Evolutionary conservation across 1,140 invertebrate species (phyloP), one percentile per base, ranked within the genome.

Genomic region (Marisa cornuarietis): DNA sequence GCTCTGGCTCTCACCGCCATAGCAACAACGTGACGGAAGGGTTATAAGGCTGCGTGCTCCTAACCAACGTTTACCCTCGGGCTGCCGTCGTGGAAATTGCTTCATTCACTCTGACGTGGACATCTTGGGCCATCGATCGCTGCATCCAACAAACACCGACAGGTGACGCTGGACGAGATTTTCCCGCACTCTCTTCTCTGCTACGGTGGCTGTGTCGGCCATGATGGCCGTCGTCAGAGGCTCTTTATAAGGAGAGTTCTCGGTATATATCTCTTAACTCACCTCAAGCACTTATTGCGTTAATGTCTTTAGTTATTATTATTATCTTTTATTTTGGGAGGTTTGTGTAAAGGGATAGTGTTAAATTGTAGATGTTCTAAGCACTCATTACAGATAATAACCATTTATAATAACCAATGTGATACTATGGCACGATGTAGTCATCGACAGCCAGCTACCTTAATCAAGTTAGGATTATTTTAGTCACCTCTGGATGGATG

Each of bases 121-220:
- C 65, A 22, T 68, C 65, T 68, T 68, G 65, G 13, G 8, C 13
- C 13, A 68, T 68, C 65, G 65, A 68, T 68, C 26, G 65, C n/a
- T n/a, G 22, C n/a, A 31, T 31, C 22, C 22, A 16, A 31, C 26
- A 68, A 68, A 68, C 22, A 22, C 22, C 13, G 65, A n/a, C 65
- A 68, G 65, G 65, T 68, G 65, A 68, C 65, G 65, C 13, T 13
- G 65, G 11, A 22, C 14, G 1, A 22, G 22, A 68, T 68, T 68
- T 68, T 68, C 65, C 65, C 65, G 65, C 65, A 68, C 65, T 68
- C 65, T 68, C 14, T 11, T 68, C 22, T 68, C 65, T n/a, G n/a
- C 65, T 22, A 1, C n/a, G 18, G 62, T 20, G 62, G 62, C 62
- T 63, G 62, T 63, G 65, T n/a, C 65, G 13, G 65, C 65, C n/a